Percentiles rank a stretch among this genome's conserved stretches.
phyloP scores from a whole-genome alignment of 1,140 invertebrate species.

The Eurytemora carolleeae region DNA sequence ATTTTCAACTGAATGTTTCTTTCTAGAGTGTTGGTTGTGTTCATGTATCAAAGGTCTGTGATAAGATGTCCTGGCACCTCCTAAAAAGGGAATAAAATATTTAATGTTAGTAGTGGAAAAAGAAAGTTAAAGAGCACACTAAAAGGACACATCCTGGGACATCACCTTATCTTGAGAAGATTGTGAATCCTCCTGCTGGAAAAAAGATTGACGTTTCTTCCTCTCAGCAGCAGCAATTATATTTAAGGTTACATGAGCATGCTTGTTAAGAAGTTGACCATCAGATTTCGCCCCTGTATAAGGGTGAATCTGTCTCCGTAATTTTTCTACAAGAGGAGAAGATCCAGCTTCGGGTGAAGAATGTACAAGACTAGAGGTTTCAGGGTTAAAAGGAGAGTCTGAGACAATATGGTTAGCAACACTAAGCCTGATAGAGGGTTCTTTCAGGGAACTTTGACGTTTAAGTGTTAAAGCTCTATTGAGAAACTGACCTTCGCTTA shows the following conservation, averaged over 20 bases:
- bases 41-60: too few relatives aligned
- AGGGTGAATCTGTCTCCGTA: constrained; percentile 8
- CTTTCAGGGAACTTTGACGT: background rate
- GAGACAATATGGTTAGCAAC: background rate
- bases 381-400: background rate
- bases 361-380: background rate
- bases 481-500: constrained; percentile 4
- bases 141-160: background rate
- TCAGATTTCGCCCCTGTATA: constrained; percentile 13
- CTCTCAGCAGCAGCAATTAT: constrained; percentile 15
- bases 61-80: background rate
- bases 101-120: background rate
- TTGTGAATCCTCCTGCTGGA: background rate
- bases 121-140: background rate
- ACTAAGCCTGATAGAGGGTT: background rate
- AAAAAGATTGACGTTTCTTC: constrained; percentile 10
- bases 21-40: too few relatives aligned
- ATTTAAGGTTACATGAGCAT: constrained; percentile 11
- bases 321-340: background rate
- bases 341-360: background rate
- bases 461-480: background rate
- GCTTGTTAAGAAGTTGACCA: constrained; percentile 12
- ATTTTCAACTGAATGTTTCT: background rate
- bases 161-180: constrained; percentile 13
- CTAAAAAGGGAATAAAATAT: background rate